Evolutionary conservation across 2,113 vertebrate species (phyloP), one percentile per base, ranked within the genome.

Genomic region (Oncorhynchus masou): DNA sequence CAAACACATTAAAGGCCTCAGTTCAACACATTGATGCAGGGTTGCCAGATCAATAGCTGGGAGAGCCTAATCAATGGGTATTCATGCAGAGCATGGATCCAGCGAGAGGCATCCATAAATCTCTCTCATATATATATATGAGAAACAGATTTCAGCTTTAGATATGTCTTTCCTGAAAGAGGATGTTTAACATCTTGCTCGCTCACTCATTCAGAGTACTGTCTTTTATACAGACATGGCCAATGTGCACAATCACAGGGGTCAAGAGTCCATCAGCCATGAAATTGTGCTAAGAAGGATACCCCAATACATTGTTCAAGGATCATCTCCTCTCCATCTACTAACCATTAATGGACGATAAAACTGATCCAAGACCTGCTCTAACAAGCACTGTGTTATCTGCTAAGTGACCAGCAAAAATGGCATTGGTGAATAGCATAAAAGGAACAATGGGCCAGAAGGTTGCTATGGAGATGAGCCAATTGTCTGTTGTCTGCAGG

Each of bases 51-150:
- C 69, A 27, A 57, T 71, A 29, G 49, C 22, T 16, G 49, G 51
- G 24, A 54, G 12, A 71, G 15, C 12, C 70, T 70, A 70, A 70
- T 70, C 31, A 70, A 70, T 70, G 39, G 39, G 68, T 20, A 6
- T 12, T 5, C 20, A 68, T 34, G 67, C 12, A 34, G 29, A 68
- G 66, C 25, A 68, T 34, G 68, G 49, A 54, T 54, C 49, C 49
- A 54, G 49, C 4, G 66, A 68, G 19, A 31, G 66, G 29, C 13
- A 67, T 27, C 34, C 48, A 31, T 31, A 31, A 31, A 31, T 5
- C 29, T 31, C 29, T 31, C 29, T 31, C 29, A 31, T 5, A 31
- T 29, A 29, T 29, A 29, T 31, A 31, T 31, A 5, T 31, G 29
- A 31, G 29, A 31, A 31, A 31, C 29, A 31, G 29, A 31, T 31